Evolutionary conservation across 2,113 vertebrate species (phyloP), one percentile per base, ranked within the genome.

Genomic region (Dendrocopos noguchii): DNA sequence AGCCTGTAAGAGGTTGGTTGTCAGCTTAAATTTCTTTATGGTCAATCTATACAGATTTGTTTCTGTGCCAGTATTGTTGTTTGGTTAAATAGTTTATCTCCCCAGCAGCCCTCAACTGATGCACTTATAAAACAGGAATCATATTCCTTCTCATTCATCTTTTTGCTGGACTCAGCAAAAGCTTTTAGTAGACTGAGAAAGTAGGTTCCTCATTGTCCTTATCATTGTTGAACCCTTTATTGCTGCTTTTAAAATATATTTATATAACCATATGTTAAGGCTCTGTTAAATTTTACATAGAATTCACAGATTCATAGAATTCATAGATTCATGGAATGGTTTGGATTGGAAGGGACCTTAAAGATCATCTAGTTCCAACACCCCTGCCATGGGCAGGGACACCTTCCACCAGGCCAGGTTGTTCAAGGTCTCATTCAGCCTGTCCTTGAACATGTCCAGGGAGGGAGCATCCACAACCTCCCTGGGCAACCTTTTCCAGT

Each of bases 61-160:
- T 94, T 81, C 71, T 92, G 33, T 86, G 60, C 33, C 66, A 72
- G 42, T 67, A 67, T 84, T 91, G 42, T 87, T 79, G 55, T 72
- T 84, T 71, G 83, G 72, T 63, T 92, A 88, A 93, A 80, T 59
- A 86, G 68, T 90, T 95, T 88, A 80, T 88, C 53, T 92, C 18
- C 68, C 77, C 53, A 86, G 77, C 66, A 91, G 73, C 36, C 57
- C 33, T 92, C 25, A 60, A 63, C 22, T 91, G 77, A 88, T 67
- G 61, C 31, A 72, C 36, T 90, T 92, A 61, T 25, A 67, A 84
- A 80, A 71, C 19, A 1, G 3, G 74, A 85, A 91, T 77, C 36
- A 47, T 71, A 83, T 70, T 77, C 20, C n/a, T 3, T 55, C 50
- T 72, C 73, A 73, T 92, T 95, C 42, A 56, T 74, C 56, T 93